Percentiles rank a stretch among this genome's conserved stretches.
Evolutionary conservation across 2,888 invertebrate species (phyloP).

Genomic region (Trichopria drosophilae): DNA sequence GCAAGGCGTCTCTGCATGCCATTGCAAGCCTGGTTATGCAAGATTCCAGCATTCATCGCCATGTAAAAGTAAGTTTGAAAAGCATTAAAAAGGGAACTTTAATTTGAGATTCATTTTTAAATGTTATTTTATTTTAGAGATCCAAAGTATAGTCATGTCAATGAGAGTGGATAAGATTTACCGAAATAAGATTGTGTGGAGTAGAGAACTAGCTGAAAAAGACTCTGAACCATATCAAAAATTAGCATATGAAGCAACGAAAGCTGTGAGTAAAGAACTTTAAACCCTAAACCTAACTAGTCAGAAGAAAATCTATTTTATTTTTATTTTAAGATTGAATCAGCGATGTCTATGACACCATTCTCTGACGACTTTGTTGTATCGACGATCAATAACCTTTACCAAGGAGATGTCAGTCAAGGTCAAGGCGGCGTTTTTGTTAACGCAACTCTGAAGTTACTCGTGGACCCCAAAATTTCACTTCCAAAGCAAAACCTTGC

Average conservation of each 20-base stretch:
- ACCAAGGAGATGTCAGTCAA: slow-evolving; percentile 69
- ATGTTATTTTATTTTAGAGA: slow-evolving; percentile 55
- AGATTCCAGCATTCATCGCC: slow-evolving; percentile 52
- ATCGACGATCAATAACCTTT: slow-evolving; percentile 77
- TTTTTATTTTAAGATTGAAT: slow-evolving; percentile 71
- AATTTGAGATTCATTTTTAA: neutral
- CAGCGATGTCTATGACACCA: slow-evolving; percentile 90
- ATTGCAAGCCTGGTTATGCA: slow-evolving; percentile 74
- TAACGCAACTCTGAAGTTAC: slow-evolving; percentile 78
- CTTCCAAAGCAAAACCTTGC: slow-evolving; percentile 65
- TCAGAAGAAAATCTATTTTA: neutral
- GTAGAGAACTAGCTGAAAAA: slow-evolving; percentile 71
- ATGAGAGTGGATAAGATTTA: slow-evolving; percentile 82
- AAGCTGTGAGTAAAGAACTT: slow-evolving; percentile 70
- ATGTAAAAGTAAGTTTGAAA: slow-evolving; percentile 49
- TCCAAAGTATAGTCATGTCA: slow-evolving; percentile 77
- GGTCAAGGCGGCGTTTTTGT: slow-evolving; percentile 79
- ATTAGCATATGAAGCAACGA: slow-evolving; percentile 81
- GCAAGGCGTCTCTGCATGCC: slow-evolving; percentile 81
- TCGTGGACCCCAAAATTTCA: slow-evolving; percentile 61
- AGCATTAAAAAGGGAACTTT: neutral
- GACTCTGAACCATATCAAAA: slow-evolving; percentile 81
- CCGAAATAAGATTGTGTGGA: slow-evolving; percentile 79
- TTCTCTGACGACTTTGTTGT: slow-evolving; percentile 86
- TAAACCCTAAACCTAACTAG: slow-evolving; percentile 1